phyloP scores from a whole-genome alignment of 2,888 invertebrate species.

The Hirtodrosophila histrioides region DNA sequence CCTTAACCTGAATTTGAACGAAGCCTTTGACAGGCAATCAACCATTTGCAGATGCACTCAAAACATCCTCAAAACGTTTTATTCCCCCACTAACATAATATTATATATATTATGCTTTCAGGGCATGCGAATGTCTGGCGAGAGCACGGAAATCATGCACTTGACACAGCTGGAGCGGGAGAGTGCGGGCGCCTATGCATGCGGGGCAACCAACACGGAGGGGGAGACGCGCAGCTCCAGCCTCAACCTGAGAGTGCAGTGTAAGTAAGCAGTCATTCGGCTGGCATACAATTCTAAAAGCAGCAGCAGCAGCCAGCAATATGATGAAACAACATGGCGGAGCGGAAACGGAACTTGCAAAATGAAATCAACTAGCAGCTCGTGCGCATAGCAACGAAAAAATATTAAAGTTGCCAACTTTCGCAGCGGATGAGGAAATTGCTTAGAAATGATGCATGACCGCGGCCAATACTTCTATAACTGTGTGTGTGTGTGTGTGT shows the following conservation, averaged over 20 bases:
- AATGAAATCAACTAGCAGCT: conserved; percentile 61
- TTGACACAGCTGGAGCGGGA: conserved; percentile 89
- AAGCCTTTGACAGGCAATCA: conserved; percentile 17
- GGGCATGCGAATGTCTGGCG: conserved; percentile 85
- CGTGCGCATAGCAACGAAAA: conserved; percentile 17
- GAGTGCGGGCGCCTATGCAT: conserved; percentile 91
- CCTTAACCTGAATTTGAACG: conserved; percentile 14
- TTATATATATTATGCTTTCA: conserved; percentile 48
- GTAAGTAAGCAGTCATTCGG: conserved; percentile 86
- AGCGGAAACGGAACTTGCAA: conserved; percentile 68
- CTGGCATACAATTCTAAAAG: conserved; percentile 12
- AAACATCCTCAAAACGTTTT: conserved; percentile 6
- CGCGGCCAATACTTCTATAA: conserved; percentile 1
- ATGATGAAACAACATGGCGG: conserved; percentile 57
- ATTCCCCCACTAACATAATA: conserved; percentile 13
- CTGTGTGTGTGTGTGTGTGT: conserved; percentile 21
- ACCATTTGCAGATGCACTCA: conserved; percentile 20
- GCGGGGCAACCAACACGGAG: conserved; percentile 91
- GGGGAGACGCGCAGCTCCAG: conserved; percentile 92
- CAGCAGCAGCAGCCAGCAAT: conserved; percentile 28
- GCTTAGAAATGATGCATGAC: conserved; percentile 74
- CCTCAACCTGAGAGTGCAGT: conserved; percentile 89
- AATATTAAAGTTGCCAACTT: conserved; percentile 56
- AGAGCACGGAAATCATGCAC: conserved; percentile 86
- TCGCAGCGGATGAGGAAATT: conserved; percentile 69